phyloP scores from a whole-genome alignment of 2,888 invertebrate species.

The Lasioglossum lativentre region DNA sequence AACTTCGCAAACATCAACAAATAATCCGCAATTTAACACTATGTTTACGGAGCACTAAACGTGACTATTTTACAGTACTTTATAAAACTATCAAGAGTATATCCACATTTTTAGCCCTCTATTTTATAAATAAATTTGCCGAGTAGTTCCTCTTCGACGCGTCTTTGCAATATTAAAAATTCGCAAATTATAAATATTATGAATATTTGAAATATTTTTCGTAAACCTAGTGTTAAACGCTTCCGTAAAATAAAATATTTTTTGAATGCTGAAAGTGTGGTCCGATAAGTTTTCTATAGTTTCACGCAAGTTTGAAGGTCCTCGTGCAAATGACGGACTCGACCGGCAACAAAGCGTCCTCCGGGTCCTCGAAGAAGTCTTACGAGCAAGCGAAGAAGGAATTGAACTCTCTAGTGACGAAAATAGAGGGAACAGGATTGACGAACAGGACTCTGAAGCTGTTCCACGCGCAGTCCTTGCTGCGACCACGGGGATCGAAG shows the following conservation, averaged over 20 bases:
- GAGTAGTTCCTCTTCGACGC: too few species aligned
- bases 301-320: neutral
- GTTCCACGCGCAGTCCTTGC: conserved; percentile 58
- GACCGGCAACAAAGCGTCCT: conserved; percentile 47
- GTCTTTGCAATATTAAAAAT: too few species aligned
- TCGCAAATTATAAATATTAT: too few species aligned
- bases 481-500: conserved; percentile 54
- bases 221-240: too few species aligned
- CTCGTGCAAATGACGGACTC: conserved; percentile 70
- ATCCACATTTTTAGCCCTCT: too few species aligned
- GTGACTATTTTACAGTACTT: neutral
- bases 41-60: neutral
- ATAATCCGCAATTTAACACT: neutral
- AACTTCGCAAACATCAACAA: neutral
- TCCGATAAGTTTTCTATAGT: neutral
- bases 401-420: conserved; percentile 68
- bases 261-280: neutral
- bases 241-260: neutral
- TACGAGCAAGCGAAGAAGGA: conserved; percentile 73
- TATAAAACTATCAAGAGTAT: neutral
- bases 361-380: conserved; percentile 59
- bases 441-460: conserved; percentile 59
- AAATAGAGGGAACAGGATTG: conserved; percentile 64
- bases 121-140: too few species aligned
- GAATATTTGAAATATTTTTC: too few species aligned